These are phyloP conservation scores for Pimephales promelas DNA, from an alignment of 2,113 vertebrate species.

Conservation along the genomic window DNA sequence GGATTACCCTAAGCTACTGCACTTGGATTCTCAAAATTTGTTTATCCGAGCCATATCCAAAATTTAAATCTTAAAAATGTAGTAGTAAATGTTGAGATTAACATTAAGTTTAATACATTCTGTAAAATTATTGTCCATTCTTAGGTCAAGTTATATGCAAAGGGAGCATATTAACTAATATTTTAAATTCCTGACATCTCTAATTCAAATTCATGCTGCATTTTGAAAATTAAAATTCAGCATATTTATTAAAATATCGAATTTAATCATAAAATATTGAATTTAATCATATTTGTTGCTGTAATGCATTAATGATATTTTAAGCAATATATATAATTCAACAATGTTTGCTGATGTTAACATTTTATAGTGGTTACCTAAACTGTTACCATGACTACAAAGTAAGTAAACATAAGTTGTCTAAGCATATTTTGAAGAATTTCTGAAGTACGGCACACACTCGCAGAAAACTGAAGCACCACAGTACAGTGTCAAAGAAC, in stretches of 20 bases:
- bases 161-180: too few relatives aligned
- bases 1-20: too few relatives aligned
- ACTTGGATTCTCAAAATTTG: too few relatives aligned
- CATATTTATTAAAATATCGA: background rate
- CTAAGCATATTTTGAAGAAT: background rate
- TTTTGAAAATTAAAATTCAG: background rate
- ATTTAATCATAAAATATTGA: background rate
- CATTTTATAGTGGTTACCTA: too few relatives aligned
- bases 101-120: too few relatives aligned
- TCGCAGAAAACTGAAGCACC: background rate
- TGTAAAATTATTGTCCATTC: too few relatives aligned
- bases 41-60: too few relatives aligned
- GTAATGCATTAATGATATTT: background rate
- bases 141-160: too few relatives aligned
- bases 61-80: too few relatives aligned
- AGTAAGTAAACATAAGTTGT: background rate
- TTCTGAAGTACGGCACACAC: background rate
- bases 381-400: background rate
- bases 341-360: background rate
- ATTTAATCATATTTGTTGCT: background rate
- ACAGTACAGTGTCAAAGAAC: background rate
- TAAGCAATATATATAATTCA: background rate
- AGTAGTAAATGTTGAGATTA: too few relatives aligned
- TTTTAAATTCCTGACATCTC: background rate
- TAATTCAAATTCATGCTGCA: background rate